These are phyloP conservation scores for Conger conger DNA, from an alignment of 2,113 vertebrate genomes.

Conservation along the genomic window DNA sequence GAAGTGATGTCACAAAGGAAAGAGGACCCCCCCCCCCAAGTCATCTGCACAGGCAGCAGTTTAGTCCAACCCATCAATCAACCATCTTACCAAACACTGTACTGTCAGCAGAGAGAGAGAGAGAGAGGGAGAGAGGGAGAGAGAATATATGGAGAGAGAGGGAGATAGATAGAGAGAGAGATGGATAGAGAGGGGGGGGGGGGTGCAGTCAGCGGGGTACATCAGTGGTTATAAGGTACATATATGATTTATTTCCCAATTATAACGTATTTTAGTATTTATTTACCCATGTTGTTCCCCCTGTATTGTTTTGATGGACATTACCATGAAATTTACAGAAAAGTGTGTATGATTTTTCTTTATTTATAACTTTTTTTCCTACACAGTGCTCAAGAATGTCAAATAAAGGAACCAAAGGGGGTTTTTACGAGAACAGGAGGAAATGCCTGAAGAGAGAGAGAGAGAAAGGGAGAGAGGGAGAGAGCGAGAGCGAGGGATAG, in stretches of 20 bases:
- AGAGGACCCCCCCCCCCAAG: not conserved
- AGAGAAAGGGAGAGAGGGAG: not conserved
- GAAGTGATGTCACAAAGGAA: no score
- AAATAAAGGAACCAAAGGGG: not conserved
- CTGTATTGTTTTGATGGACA: not conserved
- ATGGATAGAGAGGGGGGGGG: no score
- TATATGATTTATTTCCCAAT: not conserved
- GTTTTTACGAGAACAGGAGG: not conserved
- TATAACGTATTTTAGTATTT: not conserved
- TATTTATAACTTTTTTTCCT: not conserved
- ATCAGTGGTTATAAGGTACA: not conserved
- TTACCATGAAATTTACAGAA: no score
- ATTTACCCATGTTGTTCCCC: not conserved
- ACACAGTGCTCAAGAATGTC: not conserved
- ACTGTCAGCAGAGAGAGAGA: not conserved
- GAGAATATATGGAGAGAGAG: no score
- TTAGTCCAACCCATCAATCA: not conserved
- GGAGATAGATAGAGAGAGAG: no score
- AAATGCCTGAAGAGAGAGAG: conserved; percentile 20
- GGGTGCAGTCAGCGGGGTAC: not conserved
- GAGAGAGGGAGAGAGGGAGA: no score
- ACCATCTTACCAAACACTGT: not conserved
- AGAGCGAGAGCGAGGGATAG: no score
- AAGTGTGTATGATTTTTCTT: no score
- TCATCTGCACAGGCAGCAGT: not conserved